Conservation (phyloP, 2,113 vertebrate species). For the Dicentrarchus labrax region DNA sequence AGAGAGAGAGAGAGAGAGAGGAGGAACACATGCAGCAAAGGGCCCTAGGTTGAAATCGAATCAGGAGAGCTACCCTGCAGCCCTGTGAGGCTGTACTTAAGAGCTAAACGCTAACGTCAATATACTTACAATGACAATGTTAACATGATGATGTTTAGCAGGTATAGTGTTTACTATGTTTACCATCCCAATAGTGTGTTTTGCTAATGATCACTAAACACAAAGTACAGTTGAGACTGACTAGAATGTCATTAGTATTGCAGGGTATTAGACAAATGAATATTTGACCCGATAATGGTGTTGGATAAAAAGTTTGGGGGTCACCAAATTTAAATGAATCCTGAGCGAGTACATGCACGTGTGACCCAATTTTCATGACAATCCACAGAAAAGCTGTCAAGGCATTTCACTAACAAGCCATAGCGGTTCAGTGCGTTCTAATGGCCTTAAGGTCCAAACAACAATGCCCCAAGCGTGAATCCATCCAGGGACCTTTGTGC, state of each 20-base stretch:
- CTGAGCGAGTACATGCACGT: too few species aligned
- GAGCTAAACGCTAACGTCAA: background rate
- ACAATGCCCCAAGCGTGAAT: background rate
- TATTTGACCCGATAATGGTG: too few species aligned
- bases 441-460: background rate
- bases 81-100: background rate
- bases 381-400: background rate
- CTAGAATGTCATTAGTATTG: background rate
- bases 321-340: background rate
- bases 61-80: too few species aligned
- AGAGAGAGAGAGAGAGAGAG: too few species aligned
- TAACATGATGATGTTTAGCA: background rate
- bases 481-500: background rate
- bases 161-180: background rate
- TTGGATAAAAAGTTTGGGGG: background rate
- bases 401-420: background rate
- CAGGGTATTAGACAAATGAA: background rate
- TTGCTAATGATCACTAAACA: too few species aligned
- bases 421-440: background rate
- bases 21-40: too few species aligned
- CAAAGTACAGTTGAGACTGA: background rate
- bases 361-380: background rate
- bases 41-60: too few species aligned
- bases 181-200: background rate
- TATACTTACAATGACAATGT: background rate